Evolutionary conservation across 2,888 invertebrate species (phyloP).

Genomic region (Keiferia lycopersicella): DNA sequence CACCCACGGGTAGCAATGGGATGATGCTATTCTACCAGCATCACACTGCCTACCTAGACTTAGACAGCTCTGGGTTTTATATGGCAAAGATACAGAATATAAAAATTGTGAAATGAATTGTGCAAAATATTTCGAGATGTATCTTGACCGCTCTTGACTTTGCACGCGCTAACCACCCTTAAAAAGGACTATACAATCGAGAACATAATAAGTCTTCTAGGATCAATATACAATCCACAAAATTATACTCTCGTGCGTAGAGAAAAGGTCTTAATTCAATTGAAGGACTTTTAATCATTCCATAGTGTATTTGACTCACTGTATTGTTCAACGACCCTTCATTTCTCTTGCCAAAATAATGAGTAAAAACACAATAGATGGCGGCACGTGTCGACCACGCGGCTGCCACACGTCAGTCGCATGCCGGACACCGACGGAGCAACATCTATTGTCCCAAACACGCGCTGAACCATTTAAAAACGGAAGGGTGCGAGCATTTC

Average conservation of each 20-base stretch:
- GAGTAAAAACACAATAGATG: slow-evolving; percentile 60
- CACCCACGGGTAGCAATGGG: too few species aligned
- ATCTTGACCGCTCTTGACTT: slow-evolving; percentile 19
- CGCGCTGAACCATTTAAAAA: slow-evolving; percentile 47
- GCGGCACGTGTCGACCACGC: slow-evolving; percentile 57
- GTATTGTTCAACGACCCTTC: neutral
- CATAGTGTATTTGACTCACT: neutral
- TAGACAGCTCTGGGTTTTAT: too few species aligned
- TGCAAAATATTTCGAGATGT: neutral
- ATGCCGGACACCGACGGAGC: slow-evolving; percentile 50
- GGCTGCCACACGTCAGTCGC: slow-evolving; percentile 61
- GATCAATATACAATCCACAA: neutral
- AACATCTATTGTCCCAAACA: slow-evolving; percentile 53
- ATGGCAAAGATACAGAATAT: neutral
- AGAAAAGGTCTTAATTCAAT: neutral
- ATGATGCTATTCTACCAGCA: too few species aligned
- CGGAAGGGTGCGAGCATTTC: slow-evolving; percentile 46
- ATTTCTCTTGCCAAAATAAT: slow-evolving; percentile 46
- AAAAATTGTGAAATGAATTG: neutral
- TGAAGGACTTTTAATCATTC: neutral
- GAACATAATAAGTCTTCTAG: neutral
- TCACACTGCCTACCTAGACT: too few species aligned
- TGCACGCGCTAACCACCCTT: slow-evolving; percentile 7
- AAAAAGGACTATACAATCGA: neutral
- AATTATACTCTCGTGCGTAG: neutral